Conservation (phyloP, 2,888 invertebrate genomes). For the Pterostichus niger region DNA sequence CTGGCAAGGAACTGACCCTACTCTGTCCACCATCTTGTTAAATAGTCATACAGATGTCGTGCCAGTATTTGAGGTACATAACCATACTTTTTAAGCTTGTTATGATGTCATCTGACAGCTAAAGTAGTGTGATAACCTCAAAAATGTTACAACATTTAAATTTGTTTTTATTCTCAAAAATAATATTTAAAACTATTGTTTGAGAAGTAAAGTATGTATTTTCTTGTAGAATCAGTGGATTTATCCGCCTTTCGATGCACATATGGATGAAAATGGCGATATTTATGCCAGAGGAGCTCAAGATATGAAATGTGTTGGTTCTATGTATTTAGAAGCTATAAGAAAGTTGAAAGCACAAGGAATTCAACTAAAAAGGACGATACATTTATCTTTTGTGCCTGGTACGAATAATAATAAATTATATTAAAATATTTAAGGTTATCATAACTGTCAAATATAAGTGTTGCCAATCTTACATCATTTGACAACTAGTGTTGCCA, state of each 20-base stretch:
- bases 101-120: too few species aligned
- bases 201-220: background rate
- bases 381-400: constrained; percentile 86
- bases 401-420: constrained; percentile 79
- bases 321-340: constrained; percentile 87
- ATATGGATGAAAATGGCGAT: constrained; percentile 90
- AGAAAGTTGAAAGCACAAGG: constrained; percentile 80
- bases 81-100: background rate
- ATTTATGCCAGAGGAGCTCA: constrained; percentile 93
- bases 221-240: constrained; percentile 90
- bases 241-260: constrained; percentile 92
- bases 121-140: too few species aligned
- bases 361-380: constrained; percentile 80
- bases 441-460: too few species aligned
- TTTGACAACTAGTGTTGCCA: background rate
- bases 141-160: too few species aligned
- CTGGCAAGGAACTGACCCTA: constrained; percentile 88
- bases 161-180: too few species aligned
- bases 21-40: constrained; percentile 86
- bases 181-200: too few species aligned
- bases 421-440: background rate
- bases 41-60: constrained; percentile 99
- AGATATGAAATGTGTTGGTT: constrained; percentile 93
- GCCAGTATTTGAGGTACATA: constrained; percentile 90
- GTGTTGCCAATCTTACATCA: background rate